A percentile compares a stretch with the other conserved stretches of the same genome.
phyloP scores from a whole-genome alignment of 2,888 invertebrate species.

The Papilio gigon region DNA sequence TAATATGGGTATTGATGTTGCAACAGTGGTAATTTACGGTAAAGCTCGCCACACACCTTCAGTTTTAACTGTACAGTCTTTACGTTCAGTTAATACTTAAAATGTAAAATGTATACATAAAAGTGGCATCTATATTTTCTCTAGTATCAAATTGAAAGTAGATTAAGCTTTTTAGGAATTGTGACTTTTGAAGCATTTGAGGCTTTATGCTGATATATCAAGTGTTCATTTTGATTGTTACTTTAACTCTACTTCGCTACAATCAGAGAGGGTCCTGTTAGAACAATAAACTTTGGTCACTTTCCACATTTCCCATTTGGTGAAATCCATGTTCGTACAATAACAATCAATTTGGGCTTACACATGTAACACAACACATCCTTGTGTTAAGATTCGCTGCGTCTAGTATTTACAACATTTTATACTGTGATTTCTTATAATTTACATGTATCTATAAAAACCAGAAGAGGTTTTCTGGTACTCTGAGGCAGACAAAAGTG shows the following conservation, averaged over 20 bases:
- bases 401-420: not conserved
- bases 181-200: too few species aligned
- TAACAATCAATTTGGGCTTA: constrained; percentile 2
- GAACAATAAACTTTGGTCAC: not conserved
- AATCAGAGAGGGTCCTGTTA: not conserved
- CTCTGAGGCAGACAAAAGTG: not conserved
- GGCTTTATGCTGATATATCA: not conserved
- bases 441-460: not conserved
- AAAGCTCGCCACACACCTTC: too few species aligned
- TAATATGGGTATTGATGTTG: too few species aligned
- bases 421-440: too few species aligned
- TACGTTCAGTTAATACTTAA: too few species aligned
- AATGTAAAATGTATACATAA: too few species aligned
- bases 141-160: too few species aligned
- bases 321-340: not conserved
- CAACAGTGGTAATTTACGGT: too few species aligned
- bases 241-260: not conserved
- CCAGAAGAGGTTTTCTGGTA: not conserved
- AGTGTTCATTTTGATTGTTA: not conserved
- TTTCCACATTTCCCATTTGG: not conserved
- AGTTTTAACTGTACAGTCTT: too few species aligned
- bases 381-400: not conserved
- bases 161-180: too few species aligned
- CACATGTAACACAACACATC: not conserved
- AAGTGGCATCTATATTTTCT: too few species aligned